A percentile compares a stretch with the other conserved stretches of the same genome.
Conservation (phyloP, 1,140 invertebrate species). For the Halesus radiatus region DNA sequence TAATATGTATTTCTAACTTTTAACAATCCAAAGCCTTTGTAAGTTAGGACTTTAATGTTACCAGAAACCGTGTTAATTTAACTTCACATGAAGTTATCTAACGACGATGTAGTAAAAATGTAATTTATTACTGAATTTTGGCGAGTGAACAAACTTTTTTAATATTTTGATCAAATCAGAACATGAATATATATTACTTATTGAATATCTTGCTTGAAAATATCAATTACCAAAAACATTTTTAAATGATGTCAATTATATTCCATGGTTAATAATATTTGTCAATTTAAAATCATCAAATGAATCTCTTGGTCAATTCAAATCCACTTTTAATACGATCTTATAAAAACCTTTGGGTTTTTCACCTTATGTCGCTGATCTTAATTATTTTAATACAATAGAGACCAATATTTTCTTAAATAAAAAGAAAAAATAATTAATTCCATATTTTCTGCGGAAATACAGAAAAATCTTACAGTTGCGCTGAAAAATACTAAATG, state of each 20-base stretch:
- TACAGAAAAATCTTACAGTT: too few relatives aligned
- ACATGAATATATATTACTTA: background rate
- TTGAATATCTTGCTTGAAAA: background rate
- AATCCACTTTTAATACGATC: background rate
- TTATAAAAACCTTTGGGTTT: background rate
- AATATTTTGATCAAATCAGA: background rate
- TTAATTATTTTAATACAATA: too few relatives aligned
- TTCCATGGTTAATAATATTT: constrained; percentile 20
- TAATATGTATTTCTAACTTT: constrained; percentile 49
- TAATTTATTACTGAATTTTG: background rate
- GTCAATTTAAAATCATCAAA: constrained; percentile 18
- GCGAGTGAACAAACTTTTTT: background rate
- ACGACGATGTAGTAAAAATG: constrained; percentile 14
- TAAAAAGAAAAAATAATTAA: too few relatives aligned
- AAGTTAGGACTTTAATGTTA: constrained; percentile 55
- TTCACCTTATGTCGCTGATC: background rate
- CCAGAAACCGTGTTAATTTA: constrained; percentile 51
- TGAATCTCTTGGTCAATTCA: constrained; percentile 8
- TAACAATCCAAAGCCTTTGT: constrained; percentile 58
- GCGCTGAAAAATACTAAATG: too few relatives aligned
- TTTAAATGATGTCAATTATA: constrained; percentile 19
- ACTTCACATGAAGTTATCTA: constrained; percentile 35
- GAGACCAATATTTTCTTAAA: too few relatives aligned
- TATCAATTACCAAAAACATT: background rate
- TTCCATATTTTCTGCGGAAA: too few relatives aligned